These are phyloP conservation scores for Cryptocheilus praepositus DNA, from an alignment of 2,888 invertebrate species.

Conservation along the genomic window DNA sequence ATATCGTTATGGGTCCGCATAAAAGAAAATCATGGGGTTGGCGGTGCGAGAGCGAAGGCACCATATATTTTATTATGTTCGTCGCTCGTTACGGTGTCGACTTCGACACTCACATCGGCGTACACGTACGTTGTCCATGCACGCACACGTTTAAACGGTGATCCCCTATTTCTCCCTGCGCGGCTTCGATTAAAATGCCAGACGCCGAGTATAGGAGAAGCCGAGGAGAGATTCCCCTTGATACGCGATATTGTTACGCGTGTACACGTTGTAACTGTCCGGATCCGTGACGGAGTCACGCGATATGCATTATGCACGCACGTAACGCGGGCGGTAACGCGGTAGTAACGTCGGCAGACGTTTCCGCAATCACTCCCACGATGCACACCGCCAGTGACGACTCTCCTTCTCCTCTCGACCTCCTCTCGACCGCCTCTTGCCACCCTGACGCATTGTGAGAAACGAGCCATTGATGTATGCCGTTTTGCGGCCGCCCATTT, in stretches of 20 bases:
- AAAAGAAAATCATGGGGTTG: slow-evolving; percentile 9
- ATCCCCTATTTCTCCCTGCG: slow-evolving; percentile 39
- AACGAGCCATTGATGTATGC: slow-evolving; percentile 31
- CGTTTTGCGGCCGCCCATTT: slow-evolving; percentile 12
- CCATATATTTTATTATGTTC: slow-evolving; percentile 32
- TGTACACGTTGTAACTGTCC: slow-evolving; percentile 60
- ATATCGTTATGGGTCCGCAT: not conserved
- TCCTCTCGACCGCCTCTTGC: slow-evolving; percentile 28
- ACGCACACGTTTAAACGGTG: slow-evolving; percentile 23
- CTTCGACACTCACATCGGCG: slow-evolving; percentile 18
- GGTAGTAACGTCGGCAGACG: slow-evolving; percentile 43
- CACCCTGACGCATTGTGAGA: slow-evolving; percentile 40
- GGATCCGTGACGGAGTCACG: slow-evolving; percentile 60
- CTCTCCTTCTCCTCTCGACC: not conserved
- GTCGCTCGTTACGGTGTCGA: slow-evolving; percentile 40
- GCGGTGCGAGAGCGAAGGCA: not conserved
- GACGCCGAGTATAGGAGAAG: slow-evolving; percentile 31
- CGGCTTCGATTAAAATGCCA: slow-evolving; percentile 57
- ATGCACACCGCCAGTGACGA: slow-evolving; percentile 32
- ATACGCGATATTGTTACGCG: slow-evolving; percentile 61
- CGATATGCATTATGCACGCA: slow-evolving; percentile 61
- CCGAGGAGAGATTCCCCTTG: slow-evolving; percentile 40
- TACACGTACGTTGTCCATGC: slow-evolving; percentile 24
- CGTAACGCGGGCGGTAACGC: slow-evolving; percentile 41
- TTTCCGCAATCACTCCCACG: slow-evolving; percentile 59